Evolutionary conservation across 2,113 vertebrate genomes (phyloP), one percentile per base, ranked within the genome.

Genomic region (Pygathrix nemaeus): DNA sequence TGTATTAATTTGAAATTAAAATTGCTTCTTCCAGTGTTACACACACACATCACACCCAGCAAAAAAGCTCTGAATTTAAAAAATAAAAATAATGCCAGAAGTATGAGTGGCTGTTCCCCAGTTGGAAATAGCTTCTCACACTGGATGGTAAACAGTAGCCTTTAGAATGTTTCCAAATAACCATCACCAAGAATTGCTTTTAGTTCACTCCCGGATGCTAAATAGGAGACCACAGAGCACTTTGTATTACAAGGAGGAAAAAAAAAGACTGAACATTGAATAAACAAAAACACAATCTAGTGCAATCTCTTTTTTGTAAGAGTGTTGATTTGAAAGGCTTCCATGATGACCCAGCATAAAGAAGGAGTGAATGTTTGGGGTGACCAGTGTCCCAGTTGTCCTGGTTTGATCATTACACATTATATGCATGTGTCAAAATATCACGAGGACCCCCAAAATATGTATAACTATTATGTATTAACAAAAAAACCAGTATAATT

Each of bases 131-230:
- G 40, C 64, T 88, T 86, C 94, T 87, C 90, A 78, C 32, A 30
- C 18, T 79, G 43, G 20, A 57, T 93, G 38, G 27, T 35, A 88
- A 83, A 6, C 73, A 11, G 18, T 52, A 43, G 72, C 45, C 25
- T 95, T 66, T 75, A 75, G 38, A 64, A 90, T 43, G 45, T 88
- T 95, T 66, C n/a, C 5, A 25, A 25, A 25, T 59, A 23, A 59
- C 57, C 50, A 7, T n/a, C 55, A 93, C 73, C 92, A 95, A 97
- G 48, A 93, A 40, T 21, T 91, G 72, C 93, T 93, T 93, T 96
- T 32, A 70, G 91, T 94, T 79, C 76, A 81, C 43, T 90, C 88
- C 85, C 73, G 43, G 40, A 75, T 48, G 81, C n/a, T 64, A 92
- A 75, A 38, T 8, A 52, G 27, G 40, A 81, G 48, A 40, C 79